Evolutionary conservation across 2,113 vertebrate species (phyloP).

Genomic region (Zingel zingel): DNA sequence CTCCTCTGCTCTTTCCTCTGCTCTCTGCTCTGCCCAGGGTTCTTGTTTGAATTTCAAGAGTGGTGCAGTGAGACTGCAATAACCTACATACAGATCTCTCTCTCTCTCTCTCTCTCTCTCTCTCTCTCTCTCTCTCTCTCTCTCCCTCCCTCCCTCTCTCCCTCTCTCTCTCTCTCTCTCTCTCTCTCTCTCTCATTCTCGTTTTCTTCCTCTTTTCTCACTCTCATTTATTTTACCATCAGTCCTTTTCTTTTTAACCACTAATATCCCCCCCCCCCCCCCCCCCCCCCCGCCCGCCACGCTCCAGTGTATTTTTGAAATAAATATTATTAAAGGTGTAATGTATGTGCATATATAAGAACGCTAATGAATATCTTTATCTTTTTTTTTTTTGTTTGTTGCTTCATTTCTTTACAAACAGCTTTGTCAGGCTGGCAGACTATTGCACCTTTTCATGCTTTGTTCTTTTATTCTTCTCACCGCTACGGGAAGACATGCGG

Average conservation of each 20-base stretch:
- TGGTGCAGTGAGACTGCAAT: conserved; percentile 79
- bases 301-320: conserved; percentile 51
- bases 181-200: conserved; percentile 4
- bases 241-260: conserved; percentile 23
- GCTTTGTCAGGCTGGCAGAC: conserved; percentile 25
- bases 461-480: conserved; percentile 31
- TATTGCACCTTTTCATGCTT: conserved; percentile 25
- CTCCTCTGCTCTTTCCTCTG: conserved; percentile 59
- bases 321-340: conserved; percentile 54
- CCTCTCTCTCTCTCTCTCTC: conserved; percentile 13
- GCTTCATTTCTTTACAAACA: conserved; percentile 38
- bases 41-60: conserved; percentile 80
- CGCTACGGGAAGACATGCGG: neutral
- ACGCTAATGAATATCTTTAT: conserved; percentile 44
- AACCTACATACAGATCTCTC: conserved; percentile 74
- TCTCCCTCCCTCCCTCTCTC: conserved; percentile 40
- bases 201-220: no score
- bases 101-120: conserved; percentile 53
- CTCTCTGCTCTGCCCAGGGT: conserved; percentile 75
- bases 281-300: neutral
- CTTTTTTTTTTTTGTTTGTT: neutral
- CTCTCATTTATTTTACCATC: conserved; percentile 41
- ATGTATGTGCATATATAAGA: conserved; percentile 56
- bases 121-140: conserved; percentile 8
- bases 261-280: conserved; percentile 19